phyloP scores from a whole-genome alignment of 1,140 invertebrate species.

The Drosophila nannoptera region DNA sequence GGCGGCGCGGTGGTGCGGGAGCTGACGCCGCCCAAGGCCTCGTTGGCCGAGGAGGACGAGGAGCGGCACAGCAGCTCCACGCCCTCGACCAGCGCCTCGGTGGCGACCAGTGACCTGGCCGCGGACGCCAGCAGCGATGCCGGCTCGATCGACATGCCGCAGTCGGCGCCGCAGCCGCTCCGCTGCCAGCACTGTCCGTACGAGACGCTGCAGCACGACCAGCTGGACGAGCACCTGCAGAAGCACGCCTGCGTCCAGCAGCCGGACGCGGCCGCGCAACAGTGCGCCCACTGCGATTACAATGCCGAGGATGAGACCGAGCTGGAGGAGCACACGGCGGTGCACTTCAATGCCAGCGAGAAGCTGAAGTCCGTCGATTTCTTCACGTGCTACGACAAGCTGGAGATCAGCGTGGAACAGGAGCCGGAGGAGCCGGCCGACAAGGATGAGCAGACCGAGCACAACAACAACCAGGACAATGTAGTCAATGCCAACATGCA shows the following conservation, averaged over 20 bases:
- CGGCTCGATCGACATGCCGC: conserved; percentile 54
- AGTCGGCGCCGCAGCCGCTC: conserved; percentile 83
- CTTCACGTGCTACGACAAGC: conserved; percentile 70
- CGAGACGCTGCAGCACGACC: conserved; percentile 55
- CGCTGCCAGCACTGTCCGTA: conserved; percentile 82
- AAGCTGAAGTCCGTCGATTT: conserved; percentile 73
- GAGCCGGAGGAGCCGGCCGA: conserved; percentile 8
- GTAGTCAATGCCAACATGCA: conserved; percentile 59
- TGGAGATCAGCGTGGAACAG: conserved; percentile 71
- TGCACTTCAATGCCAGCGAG: conserved; percentile 74
- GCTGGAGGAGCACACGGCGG: conserved; percentile 65
- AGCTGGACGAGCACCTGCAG: conserved; percentile 77
- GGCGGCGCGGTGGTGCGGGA: conserved; percentile 20
- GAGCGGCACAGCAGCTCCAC: conserved; percentile 56
- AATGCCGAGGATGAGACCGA: conserved; percentile 80
- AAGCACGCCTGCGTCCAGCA: conserved; percentile 87
- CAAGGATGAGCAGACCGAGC: conserved; percentile 37
- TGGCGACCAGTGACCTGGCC: conserved; percentile 67
- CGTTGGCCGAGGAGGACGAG: conserved; percentile 45
- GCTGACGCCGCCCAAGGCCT: conserved; percentile 17
- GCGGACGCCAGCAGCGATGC: conserved; percentile 65
- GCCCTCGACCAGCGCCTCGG: conserved; percentile 66
- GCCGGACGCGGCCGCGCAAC: conserved; percentile 83
- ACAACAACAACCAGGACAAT: conserved; percentile 70
- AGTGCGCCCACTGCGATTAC: conserved; percentile 91